A percentile compares a stretch with the other conserved stretches of the same genome.
These are phyloP conservation scores for Scaptomyza reducta DNA, from an alignment of 2,888 invertebrate species.

Conservation along the genomic window DNA sequence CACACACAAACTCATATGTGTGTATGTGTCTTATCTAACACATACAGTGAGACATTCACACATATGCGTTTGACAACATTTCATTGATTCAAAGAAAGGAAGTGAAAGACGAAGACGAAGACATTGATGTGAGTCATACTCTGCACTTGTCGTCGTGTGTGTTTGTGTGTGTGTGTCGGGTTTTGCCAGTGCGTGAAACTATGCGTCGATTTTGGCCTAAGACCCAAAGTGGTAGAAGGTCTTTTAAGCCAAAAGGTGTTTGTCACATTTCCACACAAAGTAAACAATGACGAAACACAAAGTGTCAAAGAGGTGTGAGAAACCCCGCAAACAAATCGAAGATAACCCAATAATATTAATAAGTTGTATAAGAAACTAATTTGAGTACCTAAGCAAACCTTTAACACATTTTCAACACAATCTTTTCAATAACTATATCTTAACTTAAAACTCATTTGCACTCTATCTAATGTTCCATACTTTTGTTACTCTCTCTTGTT, in stretches of 20 bases:
- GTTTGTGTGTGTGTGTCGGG: background rate
- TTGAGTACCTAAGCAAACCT: too few species aligned
- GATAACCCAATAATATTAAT: background rate
- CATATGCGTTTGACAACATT: constrained; percentile 8
- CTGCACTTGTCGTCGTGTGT: constrained; percentile 41
- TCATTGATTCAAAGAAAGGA: constrained; percentile 43
- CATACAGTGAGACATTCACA: constrained; percentile 5
- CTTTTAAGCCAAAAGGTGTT: constrained; percentile 35
- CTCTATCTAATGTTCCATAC: background rate
- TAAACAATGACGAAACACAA: constrained; percentile 23
- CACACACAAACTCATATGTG: background rate
- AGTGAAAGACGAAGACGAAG: constrained; percentile 44
- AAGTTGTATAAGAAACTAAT: too few species aligned
- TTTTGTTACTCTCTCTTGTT: background rate
- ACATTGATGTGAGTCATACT: constrained; percentile 46
- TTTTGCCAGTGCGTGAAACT: constrained; percentile 40
- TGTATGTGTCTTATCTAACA: constrained; percentile 23
- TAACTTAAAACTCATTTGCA: too few species aligned
- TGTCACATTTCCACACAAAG: constrained; percentile 43
- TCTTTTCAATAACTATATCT: too few species aligned
- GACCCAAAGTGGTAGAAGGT: constrained; percentile 19
- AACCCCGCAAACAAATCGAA: background rate
- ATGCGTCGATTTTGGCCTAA: constrained; percentile 34
- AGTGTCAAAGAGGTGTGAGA: background rate
- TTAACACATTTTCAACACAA: too few species aligned